Base-by-base conservation (phyloP, 2,888 invertebrate genomes). In the Drosophila antonietae region DNA sequence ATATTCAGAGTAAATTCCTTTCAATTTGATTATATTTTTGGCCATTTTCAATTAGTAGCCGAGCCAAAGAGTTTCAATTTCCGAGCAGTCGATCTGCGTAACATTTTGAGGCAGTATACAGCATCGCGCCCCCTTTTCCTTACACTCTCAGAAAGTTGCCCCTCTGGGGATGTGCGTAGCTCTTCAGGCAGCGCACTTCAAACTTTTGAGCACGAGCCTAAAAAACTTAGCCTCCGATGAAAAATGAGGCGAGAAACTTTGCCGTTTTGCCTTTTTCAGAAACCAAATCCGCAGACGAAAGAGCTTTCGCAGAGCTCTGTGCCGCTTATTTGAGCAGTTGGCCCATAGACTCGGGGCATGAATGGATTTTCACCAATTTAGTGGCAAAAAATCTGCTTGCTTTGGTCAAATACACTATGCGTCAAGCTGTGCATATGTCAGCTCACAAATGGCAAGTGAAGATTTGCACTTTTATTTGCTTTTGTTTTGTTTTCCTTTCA, bases 171-270 rank as follows among this genome's bases (percentile, higher is more conserved):
- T 35, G 55, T 35, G 44, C 28, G 31, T 28, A 56, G 66, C 46
- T 64, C 55, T 64, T 64, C 10, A 37, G 41, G 60, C 63, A 41
- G 43, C 47, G 39, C 65, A 52, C 76, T 70, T 70, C 39, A 74
- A 77, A 77, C 61, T 77, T 77, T 66, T 74, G 35, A 60, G 69
- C 66, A 41, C 35, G 15, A 46, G 73, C 68, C 75, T 59, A 60
- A 68, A 66, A 37, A 75, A 72, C 59, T 68, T 55, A 20, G 57
- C 41, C 23, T 44, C 20, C 39, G 49, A 60, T 73, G 73, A 76
- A 76, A 77, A 63, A 77, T 73, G 73, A 70, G 65, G 60, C 59
- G 61, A 52, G 58, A 65, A 85, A 83, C 47, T 84, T 84, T 74
- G 41, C 18, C 23, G 64, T 39, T 67, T 55, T 64, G 37, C 15